These are phyloP conservation scores for Pomatorhinus ruficollis DNA, from an alignment of 2,113 vertebrate species.

Conservation along the genomic window DNA sequence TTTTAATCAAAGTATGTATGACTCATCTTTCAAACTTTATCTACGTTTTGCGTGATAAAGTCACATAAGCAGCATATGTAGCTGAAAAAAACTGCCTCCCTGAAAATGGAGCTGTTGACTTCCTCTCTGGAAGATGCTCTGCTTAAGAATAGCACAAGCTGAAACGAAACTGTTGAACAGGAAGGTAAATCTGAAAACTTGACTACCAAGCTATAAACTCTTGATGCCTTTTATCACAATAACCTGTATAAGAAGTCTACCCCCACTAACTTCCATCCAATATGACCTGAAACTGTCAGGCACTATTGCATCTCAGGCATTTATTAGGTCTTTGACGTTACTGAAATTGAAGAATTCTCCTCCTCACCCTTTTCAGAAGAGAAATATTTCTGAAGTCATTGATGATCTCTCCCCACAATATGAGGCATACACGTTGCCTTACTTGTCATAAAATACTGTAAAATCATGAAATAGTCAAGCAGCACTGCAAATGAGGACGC, in stretches of 20 bases:
- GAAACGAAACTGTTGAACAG: neutral
- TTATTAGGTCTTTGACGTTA: neutral
- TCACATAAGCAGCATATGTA: neutral
- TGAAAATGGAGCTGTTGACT: neutral
- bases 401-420: neutral
- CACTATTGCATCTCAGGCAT: neutral
- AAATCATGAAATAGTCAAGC: neutral
- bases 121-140: neutral
- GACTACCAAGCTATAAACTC: neutral
- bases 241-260: neutral
- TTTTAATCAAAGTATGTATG: neutral
- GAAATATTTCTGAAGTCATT: neutral
- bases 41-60: neutral
- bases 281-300: neutral
- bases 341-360: neutral
- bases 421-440: neutral
- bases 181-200: neutral
- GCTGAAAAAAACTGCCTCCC: neutral
- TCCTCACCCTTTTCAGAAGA: neutral
- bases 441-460: neutral
- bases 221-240: neutral
- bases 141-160: neutral
- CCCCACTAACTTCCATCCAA: neutral
- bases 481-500: fast-evolving
- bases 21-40: neutral